Evolutionary conservation across 2,113 vertebrate species (phyloP).

Genomic region (Panurus biarmicus): DNA sequence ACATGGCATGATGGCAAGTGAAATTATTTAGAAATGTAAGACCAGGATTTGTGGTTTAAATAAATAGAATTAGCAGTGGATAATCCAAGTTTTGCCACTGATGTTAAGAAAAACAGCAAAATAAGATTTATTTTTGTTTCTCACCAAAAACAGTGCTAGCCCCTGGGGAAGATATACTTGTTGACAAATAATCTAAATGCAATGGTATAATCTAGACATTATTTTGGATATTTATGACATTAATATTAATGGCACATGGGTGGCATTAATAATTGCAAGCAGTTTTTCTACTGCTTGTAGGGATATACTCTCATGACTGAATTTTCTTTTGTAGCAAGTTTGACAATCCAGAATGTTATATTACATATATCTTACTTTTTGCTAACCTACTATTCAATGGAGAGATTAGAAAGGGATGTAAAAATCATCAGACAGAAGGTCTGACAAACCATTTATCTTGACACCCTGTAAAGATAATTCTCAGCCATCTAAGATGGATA

Average conservation of each 20-base stretch:
- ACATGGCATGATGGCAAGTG: neutral
- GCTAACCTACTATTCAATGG: neutral
- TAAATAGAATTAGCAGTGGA: neutral
- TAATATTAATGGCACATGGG: neutral
- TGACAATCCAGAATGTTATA: neutral
- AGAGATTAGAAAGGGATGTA: neutral
- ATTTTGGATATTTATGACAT: neutral
- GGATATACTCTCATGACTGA: neutral
- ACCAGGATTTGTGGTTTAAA: neutral
- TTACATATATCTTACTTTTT: neutral
- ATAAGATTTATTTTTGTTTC: neutral
- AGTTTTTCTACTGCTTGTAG: neutral
- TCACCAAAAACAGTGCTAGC: neutral
- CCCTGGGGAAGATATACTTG: neutral
- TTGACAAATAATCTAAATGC: neutral
- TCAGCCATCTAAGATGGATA: neutral
- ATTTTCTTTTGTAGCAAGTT: neutral
- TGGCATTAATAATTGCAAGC: neutral
- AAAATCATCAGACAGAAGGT: neutral
- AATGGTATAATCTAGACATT: neutral
- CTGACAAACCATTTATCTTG: conserved; percentile 35
- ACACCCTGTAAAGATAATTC: conserved; percentile 17
- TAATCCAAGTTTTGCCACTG: neutral
- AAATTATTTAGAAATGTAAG: neutral
- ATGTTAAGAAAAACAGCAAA: neutral